Conservation (phyloP, 2,888 invertebrate species). For the Erebia aethiops region DNA sequence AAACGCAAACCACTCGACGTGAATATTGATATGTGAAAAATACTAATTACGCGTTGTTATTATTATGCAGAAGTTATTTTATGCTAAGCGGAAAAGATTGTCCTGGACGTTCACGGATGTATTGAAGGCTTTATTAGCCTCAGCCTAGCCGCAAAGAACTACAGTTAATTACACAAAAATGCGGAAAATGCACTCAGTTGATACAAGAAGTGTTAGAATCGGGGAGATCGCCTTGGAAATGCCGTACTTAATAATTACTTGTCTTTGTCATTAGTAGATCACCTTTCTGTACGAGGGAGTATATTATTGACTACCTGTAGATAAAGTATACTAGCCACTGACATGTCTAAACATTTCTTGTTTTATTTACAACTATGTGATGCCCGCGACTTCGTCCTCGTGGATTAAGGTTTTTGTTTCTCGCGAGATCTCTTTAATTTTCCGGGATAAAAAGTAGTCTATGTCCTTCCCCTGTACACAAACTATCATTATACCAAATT, state of each 20-base stretch:
- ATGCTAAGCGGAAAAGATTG: constrained; percentile 42
- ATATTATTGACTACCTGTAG: neutral
- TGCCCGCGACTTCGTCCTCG: too few relatives aligned
- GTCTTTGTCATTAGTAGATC: constrained; percentile 31
- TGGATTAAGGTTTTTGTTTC: too few relatives aligned
- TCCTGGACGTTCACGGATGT: constrained; percentile 31
- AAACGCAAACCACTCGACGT: too few relatives aligned
- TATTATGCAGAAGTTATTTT: constrained; percentile 13
- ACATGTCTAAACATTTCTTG: too few relatives aligned
- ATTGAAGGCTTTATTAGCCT: constrained; percentile 37
- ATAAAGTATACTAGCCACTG: too few relatives aligned
- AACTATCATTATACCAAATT: too few relatives aligned
- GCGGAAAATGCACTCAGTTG: constrained; percentile 37
- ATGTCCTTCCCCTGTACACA: too few relatives aligned
- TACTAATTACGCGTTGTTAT: too few relatives aligned
- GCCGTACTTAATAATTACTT: constrained; percentile 36
- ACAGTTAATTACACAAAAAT: constrained; percentile 41
- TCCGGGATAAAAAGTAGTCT: too few relatives aligned
- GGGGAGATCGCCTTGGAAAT: constrained; percentile 42
- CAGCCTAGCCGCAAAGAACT: constrained; percentile 26
- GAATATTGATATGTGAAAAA: too few relatives aligned
- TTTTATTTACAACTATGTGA: too few relatives aligned
- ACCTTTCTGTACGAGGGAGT: constrained; percentile 15
- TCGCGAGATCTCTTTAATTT: too few relatives aligned
- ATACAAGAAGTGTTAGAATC: constrained; percentile 38